These are phyloP conservation scores for Andrena chrysosceles DNA, from an alignment of 2,888 invertebrate species.

Conservation along the genomic window DNA sequence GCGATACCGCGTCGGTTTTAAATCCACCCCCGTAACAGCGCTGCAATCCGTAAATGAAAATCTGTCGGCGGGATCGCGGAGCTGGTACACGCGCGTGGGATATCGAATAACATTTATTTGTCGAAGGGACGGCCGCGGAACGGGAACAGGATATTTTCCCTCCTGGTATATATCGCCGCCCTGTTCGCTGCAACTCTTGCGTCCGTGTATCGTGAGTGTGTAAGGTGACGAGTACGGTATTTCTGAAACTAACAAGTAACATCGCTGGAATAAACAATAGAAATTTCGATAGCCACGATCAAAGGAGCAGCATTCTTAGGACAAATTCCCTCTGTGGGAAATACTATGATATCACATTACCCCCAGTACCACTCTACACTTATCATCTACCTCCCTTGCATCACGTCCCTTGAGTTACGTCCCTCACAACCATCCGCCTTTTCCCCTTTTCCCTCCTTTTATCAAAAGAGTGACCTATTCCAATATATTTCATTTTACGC, in stretches of 20 bases:
- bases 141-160: constrained; percentile 21
- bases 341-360: too few relatives aligned
- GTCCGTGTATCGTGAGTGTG: background rate
- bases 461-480: too few relatives aligned
- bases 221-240: background rate
- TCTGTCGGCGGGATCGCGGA: constrained; percentile 54
- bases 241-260: background rate
- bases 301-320: too few relatives aligned
- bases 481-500: too few relatives aligned
- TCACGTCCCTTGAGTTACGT: too few relatives aligned
- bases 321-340: too few relatives aligned
- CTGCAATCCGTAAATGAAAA: constrained; percentile 70
- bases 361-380: too few relatives aligned
- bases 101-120: constrained; percentile 68
- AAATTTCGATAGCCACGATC: too few relatives aligned
- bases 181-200: background rate
- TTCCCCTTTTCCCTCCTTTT: too few relatives aligned
- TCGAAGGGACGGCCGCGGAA: constrained; percentile 45
- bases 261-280: background rate
- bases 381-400: too few relatives aligned
- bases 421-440: too few relatives aligned
- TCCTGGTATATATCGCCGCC: background rate
- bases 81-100: constrained; percentile 36
- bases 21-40: constrained; percentile 47
- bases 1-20: constrained; percentile 61